A percentile compares a stretch with the other conserved stretches of the same genome.
phyloP scores from a whole-genome alignment of 1,140 invertebrate genomes.

The Holotrichia oblita region DNA sequence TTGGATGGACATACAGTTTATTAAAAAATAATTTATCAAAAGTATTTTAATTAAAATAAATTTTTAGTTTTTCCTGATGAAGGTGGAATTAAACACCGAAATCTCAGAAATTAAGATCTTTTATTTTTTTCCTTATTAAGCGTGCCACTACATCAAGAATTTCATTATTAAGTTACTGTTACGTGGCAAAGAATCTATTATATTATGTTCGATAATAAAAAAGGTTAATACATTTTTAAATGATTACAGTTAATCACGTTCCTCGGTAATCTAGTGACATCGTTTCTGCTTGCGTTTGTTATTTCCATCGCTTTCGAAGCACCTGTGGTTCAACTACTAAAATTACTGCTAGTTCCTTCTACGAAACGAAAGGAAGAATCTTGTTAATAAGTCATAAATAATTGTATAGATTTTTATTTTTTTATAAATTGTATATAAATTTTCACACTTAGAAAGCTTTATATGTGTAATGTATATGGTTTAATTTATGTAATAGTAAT shows the following conservation, averaged over 20 bases:
- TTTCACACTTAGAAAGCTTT: neutral
- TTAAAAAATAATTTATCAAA: too few relatives aligned
- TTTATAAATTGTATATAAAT: too few relatives aligned
- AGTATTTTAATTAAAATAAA: too few relatives aligned
- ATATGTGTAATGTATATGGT: neutral
- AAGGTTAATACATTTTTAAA: slow-evolving; percentile 38
- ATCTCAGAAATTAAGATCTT: too few relatives aligned
- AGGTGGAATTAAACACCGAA: too few relatives aligned
- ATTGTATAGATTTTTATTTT: neutral
- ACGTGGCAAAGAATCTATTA: too few relatives aligned
- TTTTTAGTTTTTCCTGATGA: too few relatives aligned
- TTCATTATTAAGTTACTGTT: too few relatives aligned
- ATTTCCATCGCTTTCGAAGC: slow-evolving; percentile 82
- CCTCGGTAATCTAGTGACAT: slow-evolving; percentile 80
- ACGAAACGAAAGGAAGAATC: slow-evolving; percentile 22
- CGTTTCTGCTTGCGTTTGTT: slow-evolving; percentile 79
- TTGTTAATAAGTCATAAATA: neutral
- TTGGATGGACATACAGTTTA: too few relatives aligned
- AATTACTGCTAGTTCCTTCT: slow-evolving; percentile 65
- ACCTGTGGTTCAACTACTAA: slow-evolving; percentile 79
- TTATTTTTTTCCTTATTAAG: too few relatives aligned
- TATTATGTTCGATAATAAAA: too few relatives aligned
- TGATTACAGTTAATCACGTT: slow-evolving; percentile 76
- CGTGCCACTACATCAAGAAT: too few relatives aligned
- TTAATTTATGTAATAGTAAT: slow-evolving; percentile 19